These are phyloP conservation scores for Diaphora mendica DNA, from an alignment of 2,888 invertebrate species.

Conservation along the genomic window DNA sequence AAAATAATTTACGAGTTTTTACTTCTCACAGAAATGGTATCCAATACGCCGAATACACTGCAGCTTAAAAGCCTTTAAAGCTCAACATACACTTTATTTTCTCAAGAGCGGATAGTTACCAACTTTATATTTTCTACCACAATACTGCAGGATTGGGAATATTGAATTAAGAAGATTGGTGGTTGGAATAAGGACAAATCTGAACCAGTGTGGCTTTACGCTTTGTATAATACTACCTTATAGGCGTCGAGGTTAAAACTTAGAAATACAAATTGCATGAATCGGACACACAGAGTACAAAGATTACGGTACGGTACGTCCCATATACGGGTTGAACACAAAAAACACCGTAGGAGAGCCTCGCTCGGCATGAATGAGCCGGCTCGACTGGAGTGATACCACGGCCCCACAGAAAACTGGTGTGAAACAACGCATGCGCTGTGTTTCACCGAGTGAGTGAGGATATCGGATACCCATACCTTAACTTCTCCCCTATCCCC, in stretches of 20 bases:
- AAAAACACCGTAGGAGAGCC: too few species aligned
- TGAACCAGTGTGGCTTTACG: conserved; percentile 46
- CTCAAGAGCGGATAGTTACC: conserved; percentile 46
- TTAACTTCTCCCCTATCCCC: too few species aligned
- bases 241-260: not conserved
- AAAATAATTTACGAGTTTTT: not conserved
- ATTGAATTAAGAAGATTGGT: conserved; percentile 66
- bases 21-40: not conserved
- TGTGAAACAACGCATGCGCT: too few species aligned
- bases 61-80: conserved; percentile 39
- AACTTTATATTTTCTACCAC: conserved; percentile 58
- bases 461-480: too few species aligned
- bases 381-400: too few species aligned
- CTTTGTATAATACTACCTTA: conserved; percentile 26
- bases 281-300: too few species aligned
- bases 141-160: conserved; percentile 55
- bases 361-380: too few species aligned
- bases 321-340: too few species aligned
- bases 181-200: conserved; percentile 69
- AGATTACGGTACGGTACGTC: too few species aligned
- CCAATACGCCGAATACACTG: conserved; percentile 3
- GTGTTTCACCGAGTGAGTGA: too few species aligned
- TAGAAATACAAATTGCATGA: too few species aligned
- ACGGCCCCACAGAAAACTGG: too few species aligned
- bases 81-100: conserved; percentile 38